Percentiles rank a stretch among this genome's conserved stretches.
Evolutionary conservation across 2,797 vertebrate genomes (phyloP).

Genomic region (Cirrhinus mrigala): DNA sequence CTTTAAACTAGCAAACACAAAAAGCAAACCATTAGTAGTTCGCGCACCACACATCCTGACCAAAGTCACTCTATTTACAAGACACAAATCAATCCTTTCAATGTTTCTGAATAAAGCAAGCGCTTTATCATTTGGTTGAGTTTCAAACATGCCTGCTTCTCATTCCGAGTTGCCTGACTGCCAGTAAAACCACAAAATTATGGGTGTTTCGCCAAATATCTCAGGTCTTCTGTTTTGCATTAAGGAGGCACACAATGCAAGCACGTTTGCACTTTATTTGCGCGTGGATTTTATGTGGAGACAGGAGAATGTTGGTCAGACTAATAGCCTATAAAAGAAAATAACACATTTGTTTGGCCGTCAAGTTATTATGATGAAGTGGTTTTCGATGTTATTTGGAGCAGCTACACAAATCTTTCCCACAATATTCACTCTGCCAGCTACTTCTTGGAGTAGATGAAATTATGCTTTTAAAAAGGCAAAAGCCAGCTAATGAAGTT

Average conservation of each 20-base stretch:
- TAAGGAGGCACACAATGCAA: conserved; percentile 26
- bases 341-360: conserved; percentile 32
- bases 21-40: background rate
- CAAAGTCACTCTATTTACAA: background rate
- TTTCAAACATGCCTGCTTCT: conserved; percentile 20
- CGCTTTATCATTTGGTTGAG: background rate
- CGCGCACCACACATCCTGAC: background rate
- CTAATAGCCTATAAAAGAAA: conserved; percentile 52
- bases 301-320: conserved; percentile 30
- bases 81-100: background rate
- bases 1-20: conserved; percentile 2
- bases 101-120: conserved; percentile 10
- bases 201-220: conserved; percentile 41
- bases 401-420: background rate
- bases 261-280: conserved; percentile 35
- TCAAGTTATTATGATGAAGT: conserved; percentile 23
- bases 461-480: conserved; percentile 14
- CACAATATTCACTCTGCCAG: conserved; percentile 7
- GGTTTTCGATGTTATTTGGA: conserved; percentile 11
- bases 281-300: conserved; percentile 46
- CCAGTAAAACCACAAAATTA: conserved; percentile 3
- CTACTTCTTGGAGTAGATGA: background rate
- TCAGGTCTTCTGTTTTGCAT: conserved; percentile 50
- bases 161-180: background rate
- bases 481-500: conserved; percentile 4